phyloP scores from a whole-genome alignment of 2,113 vertebrate species.

The Hoplias malabaricus region DNA sequence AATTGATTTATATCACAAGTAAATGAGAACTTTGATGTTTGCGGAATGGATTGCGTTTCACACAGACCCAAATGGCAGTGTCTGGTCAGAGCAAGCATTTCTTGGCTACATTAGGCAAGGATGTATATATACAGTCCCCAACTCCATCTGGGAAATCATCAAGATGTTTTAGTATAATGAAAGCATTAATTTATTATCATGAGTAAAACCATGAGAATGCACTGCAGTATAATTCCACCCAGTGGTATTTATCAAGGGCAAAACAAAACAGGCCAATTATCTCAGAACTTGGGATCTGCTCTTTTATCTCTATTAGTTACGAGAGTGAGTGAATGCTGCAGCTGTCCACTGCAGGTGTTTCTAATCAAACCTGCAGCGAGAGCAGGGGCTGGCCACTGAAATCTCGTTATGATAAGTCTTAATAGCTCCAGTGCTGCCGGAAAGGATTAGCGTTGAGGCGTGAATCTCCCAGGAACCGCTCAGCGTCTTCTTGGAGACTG shows the following conservation, averaged over 20 bases:
- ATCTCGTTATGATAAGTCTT: constrained; percentile 70
- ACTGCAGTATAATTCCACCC: neutral
- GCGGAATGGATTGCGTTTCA: no score
- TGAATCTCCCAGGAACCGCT: constrained; percentile 41
- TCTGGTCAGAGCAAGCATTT: no score
- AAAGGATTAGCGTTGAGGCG: constrained; percentile 54
- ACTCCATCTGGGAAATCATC: neutral
- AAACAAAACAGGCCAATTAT: constrained; percentile 9
- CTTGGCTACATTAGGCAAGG: no score
- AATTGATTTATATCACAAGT: no score
- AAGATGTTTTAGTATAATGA: neutral
- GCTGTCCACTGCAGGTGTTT: constrained; percentile 47
- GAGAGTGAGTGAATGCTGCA: constrained; percentile 59
- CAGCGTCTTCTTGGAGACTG: constrained; percentile 6
- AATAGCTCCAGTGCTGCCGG: constrained; percentile 56
- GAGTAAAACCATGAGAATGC: neutral
- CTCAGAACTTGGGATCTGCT: neutral
- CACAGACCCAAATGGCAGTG: no score
- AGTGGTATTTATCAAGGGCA: neutral
- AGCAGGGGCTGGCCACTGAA: constrained; percentile 57
- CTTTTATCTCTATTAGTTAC: constrained; percentile 33
- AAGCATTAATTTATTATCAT: neutral
- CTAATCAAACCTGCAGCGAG: constrained; percentile 61
- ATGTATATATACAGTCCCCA: no score
- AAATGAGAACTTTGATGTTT: no score